Conservation (phyloP, 2,113 vertebrate genomes). For the Cochlearius cochlearius region DNA sequence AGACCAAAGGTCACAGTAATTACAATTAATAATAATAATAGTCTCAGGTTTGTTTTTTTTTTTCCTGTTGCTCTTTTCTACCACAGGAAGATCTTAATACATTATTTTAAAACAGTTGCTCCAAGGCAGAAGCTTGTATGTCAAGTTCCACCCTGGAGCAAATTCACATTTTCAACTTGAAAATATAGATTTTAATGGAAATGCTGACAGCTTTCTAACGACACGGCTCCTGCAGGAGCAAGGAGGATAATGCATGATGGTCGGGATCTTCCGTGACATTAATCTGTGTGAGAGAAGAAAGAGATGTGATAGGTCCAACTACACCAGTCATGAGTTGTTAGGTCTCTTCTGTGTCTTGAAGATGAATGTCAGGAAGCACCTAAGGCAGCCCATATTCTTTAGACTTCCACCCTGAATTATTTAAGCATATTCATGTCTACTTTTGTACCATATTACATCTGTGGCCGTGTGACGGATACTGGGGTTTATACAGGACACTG, state of each 20-base stretch:
- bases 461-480: neutral
- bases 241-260: neutral
- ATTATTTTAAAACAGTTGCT: neutral
- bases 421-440: neutral
- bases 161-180: neutral
- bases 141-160: neutral
- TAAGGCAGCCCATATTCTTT: neutral
- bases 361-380: neutral
- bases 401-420: neutral
- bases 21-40: neutral
- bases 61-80: neutral
- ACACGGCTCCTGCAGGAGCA: fast-evolving
- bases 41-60: neutral
- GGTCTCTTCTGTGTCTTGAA: neutral
- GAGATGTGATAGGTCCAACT: neutral
- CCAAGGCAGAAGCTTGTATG: neutral
- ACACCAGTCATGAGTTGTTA: neutral
- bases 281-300: neutral
- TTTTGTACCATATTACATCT: neutral
- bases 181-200: neutral
- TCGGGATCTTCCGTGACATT: neutral
- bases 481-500: neutral
- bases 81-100: neutral
- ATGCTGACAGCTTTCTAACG: neutral
- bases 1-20: neutral